These are phyloP conservation scores for Halictus quadricinctus DNA, from an alignment of 2,888 invertebrate genomes.

Conservation along the genomic window DNA sequence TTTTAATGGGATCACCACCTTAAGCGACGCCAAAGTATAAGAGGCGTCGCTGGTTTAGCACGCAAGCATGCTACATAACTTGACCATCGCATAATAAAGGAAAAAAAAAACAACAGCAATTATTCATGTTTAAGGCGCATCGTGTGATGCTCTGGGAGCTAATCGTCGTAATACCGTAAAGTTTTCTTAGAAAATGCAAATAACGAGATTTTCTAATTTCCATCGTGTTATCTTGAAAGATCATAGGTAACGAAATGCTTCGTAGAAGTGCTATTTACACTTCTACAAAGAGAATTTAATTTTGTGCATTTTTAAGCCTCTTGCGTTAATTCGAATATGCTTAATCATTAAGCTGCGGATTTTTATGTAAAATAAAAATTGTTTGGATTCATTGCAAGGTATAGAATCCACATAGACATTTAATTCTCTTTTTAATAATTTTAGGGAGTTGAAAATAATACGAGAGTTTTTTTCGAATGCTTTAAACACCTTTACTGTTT, in stretches of 20 bases:
- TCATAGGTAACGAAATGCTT: background rate
- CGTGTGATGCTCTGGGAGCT: background rate
- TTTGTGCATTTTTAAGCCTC: no score
- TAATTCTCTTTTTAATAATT: no score
- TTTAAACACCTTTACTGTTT: no score
- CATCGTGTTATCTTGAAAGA: background rate
- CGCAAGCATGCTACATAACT: constrained; percentile 4
- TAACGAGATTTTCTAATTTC: background rate
- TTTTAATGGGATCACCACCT: constrained; percentile 33
- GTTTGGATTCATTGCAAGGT: no score
- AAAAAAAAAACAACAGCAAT: constrained; percentile 24
- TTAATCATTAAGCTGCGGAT: no score
- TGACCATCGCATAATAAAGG: background rate
- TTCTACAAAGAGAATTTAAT: background rate
- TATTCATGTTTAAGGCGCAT: constrained; percentile 6
- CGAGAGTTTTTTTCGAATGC: no score
- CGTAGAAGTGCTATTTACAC: background rate
- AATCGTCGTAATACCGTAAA: background rate
- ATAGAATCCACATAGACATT: no score
- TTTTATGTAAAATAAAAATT: no score
- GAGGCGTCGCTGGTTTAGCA: constrained; percentile 5
- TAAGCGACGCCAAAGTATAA: constrained; percentile 26
- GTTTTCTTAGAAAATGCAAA: background rate
- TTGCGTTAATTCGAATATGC: no score
- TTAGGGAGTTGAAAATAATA: no score